phyloP scores from a whole-genome alignment of 2,888 invertebrate species.

The Ypsolopha sequella region DNA sequence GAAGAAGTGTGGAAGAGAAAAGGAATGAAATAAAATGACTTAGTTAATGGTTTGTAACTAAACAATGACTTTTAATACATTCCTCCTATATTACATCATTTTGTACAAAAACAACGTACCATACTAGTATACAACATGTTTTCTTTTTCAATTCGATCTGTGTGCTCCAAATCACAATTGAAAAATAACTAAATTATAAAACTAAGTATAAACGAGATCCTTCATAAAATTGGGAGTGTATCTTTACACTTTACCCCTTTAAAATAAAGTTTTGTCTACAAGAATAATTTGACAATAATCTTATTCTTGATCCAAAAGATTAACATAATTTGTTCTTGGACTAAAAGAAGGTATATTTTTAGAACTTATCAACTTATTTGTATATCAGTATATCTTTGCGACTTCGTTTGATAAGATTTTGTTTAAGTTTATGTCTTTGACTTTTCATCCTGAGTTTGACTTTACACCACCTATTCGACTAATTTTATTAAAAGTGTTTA shows the following conservation, averaged over 20 bases:
- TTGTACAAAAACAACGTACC: slow-evolving; percentile 63
- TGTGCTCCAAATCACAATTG: background rate
- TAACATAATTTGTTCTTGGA: no score
- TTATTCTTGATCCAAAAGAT: no score
- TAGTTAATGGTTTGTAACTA: slow-evolving; percentile 48
- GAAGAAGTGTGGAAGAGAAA: background rate
- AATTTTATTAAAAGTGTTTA: no score
- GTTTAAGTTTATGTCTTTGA: no score
- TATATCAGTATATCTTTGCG: no score
- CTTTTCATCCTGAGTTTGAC: no score
- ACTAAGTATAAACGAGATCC: slow-evolving; percentile 62
- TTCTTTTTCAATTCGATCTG: slow-evolving; percentile 4
- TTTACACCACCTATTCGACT: no score
- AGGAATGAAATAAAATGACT: slow-evolving; percentile 40
- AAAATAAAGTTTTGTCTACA: background rate
- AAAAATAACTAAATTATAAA: slow-evolving; percentile 29
- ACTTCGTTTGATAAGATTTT: no score
- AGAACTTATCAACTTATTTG: no score
- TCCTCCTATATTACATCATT: slow-evolving; percentile 60
- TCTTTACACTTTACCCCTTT: background rate
- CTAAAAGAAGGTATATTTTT: no score
- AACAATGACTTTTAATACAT: slow-evolving; percentile 68
- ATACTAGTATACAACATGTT: slow-evolving; percentile 43
- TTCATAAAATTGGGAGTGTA: slow-evolving; percentile 9
- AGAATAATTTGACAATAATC: no score